Base-by-base conservation (phyloP, 2,113 vertebrate species). In the Panurus biarmicus region DNA sequence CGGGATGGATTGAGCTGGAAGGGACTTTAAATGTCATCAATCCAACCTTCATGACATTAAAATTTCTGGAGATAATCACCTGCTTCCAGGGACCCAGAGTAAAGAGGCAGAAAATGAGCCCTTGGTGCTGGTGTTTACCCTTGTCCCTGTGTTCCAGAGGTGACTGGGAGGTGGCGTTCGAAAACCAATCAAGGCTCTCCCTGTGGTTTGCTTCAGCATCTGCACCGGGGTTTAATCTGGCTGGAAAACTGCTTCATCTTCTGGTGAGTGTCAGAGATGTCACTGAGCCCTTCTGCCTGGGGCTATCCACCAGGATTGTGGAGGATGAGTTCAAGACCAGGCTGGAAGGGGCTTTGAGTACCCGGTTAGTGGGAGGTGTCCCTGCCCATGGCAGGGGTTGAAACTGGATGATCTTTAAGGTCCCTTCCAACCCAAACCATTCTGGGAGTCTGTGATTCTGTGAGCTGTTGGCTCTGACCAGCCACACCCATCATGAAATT, bases 401-500 rank as follows among this genome's bases (percentile, higher is more conserved):
- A 40, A 75, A 31, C 16, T 12, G 11, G 47, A 3, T 40, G 14
- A 35, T 23, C 40, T 40, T 60, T 40, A 35, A 40, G 17, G n/a
- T 47, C 2, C 23, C 4, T 75, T 75, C 17, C 11, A 67, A 74
- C 40, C 6, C 45, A 67, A 47, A 35, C 16, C 38, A 47, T 38
- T 29, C n/a, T 6, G 31, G 20, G 29, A 33, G 5, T 51, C 26
- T 3, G 6, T 18, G 47, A 14, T 6, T 61, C 38, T 35, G 4
- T 26, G 50, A 51, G 24, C 47, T 51, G 14, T 7, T 50, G 9
- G 74, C 42, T 81, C 65, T 28, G 74, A 7, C 29, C 73, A 51
- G 53, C 38, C 57, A 33, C 9, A 2, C 12, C 38, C 22, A 9
- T 18, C 9, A 1, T 2, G 24, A 36, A 50, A 9, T 0, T 3